Base-by-base conservation (phyloP, 2,888 invertebrate genomes). In the Leptura quadrifasciata region DNA sequence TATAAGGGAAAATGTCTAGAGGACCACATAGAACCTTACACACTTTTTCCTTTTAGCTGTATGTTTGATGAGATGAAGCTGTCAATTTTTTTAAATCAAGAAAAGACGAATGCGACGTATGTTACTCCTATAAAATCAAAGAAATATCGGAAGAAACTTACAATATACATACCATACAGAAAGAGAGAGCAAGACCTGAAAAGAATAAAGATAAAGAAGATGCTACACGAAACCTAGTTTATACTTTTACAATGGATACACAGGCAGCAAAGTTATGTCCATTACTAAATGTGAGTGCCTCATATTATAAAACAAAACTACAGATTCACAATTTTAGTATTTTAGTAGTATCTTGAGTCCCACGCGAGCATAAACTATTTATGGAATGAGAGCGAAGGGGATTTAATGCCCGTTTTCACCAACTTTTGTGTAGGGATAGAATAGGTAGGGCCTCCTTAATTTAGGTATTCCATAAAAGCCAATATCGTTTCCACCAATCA, bases 201-300 rank as follows among this genome's bases (percentile, higher is more conserved):
- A 76, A 76, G 67, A 57, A 0, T 57, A 57, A 31, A 64, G 47
- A 76, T 31, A 75, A 74, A 52, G 64, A 64, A 74, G 57, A 65
- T 31, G 64, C 73, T 57, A 15, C 17, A 27, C 35, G 75, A 65
- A 74, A 65, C 15, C 27, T 52, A 12, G 35, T 64, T 65, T 55
- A 77, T 47, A 69, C 64, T 8, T 63, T 79, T 57, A 80, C 80
- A n/a, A 81, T 80, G 79, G 80, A 80, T 27, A 47, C 77, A 12
- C 78, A 81, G 63, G 77, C 78, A 17, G 79, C 80, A 60, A 63
- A 82, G 47, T 69, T 81, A 54, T 74, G 72, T 55, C 80, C 79
- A 20, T 68, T 76, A 39, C 61, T 76, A 52, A 52, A 76, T n/a
- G 79, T 76, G n/a, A 75, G 78, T 55, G 76, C 79, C 18, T 31